phyloP scores from a whole-genome alignment of 2,113 vertebrate species.

The Delphinapterus leucas region DNA sequence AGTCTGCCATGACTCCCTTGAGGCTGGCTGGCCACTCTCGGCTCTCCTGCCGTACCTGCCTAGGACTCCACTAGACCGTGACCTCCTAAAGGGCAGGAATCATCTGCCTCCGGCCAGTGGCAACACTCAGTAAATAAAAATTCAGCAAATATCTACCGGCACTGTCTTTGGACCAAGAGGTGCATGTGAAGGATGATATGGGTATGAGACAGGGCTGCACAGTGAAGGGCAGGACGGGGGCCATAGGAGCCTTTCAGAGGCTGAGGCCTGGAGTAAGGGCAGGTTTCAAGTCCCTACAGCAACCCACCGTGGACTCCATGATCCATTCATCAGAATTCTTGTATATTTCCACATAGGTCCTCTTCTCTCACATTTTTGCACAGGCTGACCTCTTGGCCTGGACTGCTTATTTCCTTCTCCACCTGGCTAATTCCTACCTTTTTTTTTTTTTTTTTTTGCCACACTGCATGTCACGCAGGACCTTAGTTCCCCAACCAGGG shows the following conservation, averaged over 20 bases:
- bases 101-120: background rate
- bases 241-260: background rate
- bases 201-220: background rate
- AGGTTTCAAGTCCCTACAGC: background rate
- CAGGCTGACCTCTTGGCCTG: background rate
- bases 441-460: background rate
- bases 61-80: background rate
- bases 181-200: background rate
- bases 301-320: background rate
- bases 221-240: background rate
- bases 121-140: constrained; percentile 3
- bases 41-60: background rate
- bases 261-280: background rate
- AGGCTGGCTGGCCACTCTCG: background rate
- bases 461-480: background rate
- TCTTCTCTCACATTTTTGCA: background rate
- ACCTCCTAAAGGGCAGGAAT: background rate
- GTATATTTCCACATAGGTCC: background rate
- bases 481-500: background rate
- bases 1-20: background rate
- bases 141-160: background rate
- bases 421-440: background rate
- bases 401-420: background rate
- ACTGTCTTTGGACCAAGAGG: background rate
- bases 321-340: background rate